Conservation (phyloP, 2,797 vertebrate species). For the Poeciliopsis turneri region DNA sequence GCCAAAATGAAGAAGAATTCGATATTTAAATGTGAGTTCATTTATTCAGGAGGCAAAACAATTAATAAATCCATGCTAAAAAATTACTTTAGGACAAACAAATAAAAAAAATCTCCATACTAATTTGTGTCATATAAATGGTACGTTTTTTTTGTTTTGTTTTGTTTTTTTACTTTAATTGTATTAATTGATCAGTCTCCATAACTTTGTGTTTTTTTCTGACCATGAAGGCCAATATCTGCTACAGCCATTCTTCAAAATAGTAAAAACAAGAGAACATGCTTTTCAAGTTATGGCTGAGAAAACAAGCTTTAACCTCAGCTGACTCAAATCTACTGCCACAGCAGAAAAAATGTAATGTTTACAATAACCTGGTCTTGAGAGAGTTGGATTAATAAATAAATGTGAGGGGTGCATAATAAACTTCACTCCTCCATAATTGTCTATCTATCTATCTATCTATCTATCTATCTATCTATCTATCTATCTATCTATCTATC, state of each 20-base stretch:
- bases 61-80: background rate
- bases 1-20: background rate
- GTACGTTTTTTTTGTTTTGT: background rate
- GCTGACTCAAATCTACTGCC: background rate
- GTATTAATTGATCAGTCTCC: background rate
- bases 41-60: background rate
- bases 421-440: background rate
- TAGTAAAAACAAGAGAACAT: background rate
- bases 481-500: slow-evolving; percentile 25
- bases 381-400: background rate
- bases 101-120: background rate
- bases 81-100: background rate
- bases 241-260: background rate
- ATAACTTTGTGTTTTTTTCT: background rate
- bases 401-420: background rate
- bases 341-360: background rate
- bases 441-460: background rate
- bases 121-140: background rate
- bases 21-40: background rate
- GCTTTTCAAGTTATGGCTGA: background rate
- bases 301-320: background rate
- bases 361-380: background rate
- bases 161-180: background rate
- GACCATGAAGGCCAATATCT: background rate
- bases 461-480: slow-evolving; percentile 26